Percentiles rank a stretch among this genome's conserved stretches.
Conservation (phyloP, 2,797 vertebrate species). For the Amazona ochrocephala region DNA sequence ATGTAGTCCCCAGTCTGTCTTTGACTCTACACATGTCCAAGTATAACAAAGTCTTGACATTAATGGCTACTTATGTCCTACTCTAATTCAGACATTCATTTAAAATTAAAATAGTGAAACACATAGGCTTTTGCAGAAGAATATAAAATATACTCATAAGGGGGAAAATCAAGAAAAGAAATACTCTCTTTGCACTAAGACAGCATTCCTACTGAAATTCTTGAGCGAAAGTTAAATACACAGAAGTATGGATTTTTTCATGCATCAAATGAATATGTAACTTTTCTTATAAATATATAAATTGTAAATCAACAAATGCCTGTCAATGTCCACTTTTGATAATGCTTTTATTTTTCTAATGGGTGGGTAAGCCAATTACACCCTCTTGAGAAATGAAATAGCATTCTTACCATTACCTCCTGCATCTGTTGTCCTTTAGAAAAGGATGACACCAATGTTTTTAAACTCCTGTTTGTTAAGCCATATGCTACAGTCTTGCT, state of each 20-base stretch:
- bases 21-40: background rate
- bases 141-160: background rate
- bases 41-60: background rate
- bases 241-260: background rate
- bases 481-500: background rate
- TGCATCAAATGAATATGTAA: background rate
- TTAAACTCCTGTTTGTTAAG: background rate
- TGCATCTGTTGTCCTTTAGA: constrained; percentile 24
- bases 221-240: background rate
- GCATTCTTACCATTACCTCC: constrained; percentile 61
- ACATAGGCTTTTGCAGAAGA: background rate
- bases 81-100: background rate
- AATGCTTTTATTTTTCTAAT: background rate
- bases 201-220: background rate
- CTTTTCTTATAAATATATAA: background rate
- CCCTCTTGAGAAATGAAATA: background rate
- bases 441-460: constrained; percentile 45
- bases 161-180: background rate
- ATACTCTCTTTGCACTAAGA: background rate
- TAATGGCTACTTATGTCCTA: background rate
- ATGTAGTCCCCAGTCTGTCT: background rate
- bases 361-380: background rate
- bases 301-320: background rate
- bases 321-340: background rate
- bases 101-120: background rate